Evolutionary conservation across 2,888 invertebrate species (phyloP), one percentile per base, ranked within the genome.

Genomic region (Nephrocerus scutellatus): DNA sequence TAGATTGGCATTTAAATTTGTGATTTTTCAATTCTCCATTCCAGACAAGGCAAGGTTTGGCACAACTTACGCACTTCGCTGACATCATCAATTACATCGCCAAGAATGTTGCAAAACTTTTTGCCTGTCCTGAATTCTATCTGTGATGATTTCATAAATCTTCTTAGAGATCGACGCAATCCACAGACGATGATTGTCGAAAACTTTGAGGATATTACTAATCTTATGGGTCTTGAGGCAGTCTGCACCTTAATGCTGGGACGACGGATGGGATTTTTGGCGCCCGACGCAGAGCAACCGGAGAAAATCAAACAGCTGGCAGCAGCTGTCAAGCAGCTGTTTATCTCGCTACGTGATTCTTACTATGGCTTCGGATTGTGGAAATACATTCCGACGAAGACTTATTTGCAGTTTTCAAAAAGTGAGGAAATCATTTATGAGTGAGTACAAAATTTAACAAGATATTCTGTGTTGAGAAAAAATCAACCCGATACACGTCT

Each of bases 361-460:
- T 84, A 81, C 63, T 89, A 82, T 60, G 86, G 87, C 0, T 35
- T 62, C 35, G 86, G 87, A 0, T 64, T 84, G 37, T 89, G 88
- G 88, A 88, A 88, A 66, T 74, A 84, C 44, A 75, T 82, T 12
- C 79, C 82, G 1, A 86, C 87, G 1, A 68, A 73, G 31, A 74
- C 83, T 0, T 90, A 88, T 62, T 74, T 72, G 36, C 75, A 77
- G 5, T 78, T 88, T 47, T 76, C 76, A 10, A 68, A 73, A 45
- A 82, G 83, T 63, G 89, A 90, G 63, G 84, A 87, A 54, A 76
- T 75, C 38, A 83, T 89, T 60, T 87, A 89, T 62, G 77, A 77
- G 84, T 84, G 72, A 74, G 80, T 59, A 52, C 43, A 37, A 31
- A 31, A 19, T 19, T 20, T 5, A 31, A n/a, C 1, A 10, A 19